Base-by-base conservation (phyloP, 2,113 vertebrate species). In the Tupaia tana region DNA sequence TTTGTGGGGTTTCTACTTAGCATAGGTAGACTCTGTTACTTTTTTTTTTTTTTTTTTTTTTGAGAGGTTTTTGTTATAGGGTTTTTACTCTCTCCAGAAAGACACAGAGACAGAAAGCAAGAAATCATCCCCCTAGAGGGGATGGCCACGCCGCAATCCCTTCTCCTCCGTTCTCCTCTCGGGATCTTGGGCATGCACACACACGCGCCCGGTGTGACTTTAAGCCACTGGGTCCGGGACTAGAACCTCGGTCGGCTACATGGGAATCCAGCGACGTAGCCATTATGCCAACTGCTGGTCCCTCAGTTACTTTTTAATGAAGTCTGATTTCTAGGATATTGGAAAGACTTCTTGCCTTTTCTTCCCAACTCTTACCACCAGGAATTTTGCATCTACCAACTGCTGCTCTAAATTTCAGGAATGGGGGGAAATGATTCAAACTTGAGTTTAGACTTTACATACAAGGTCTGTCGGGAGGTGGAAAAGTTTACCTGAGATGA, bases 401-500 rank as follows among this genome's bases (percentile, higher is more conserved):
- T 91, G 25, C 16, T 77, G 3, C 59, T 70, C 63, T 64, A 56
- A 94, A 95, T 81, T 61, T 7, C 20, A 91, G 77, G 84, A n/a
- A 75, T 6, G 43, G 29, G 64, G 75, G 16, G 3, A 85, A 92
- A 83, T 20, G 13, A 31, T 89, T 79, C 74, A 79, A 88, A 66
- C 70, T 24, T 71, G 63, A 91, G 52, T 34, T 92, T 58, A 89
- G 73, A 25, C 20, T 90, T 94, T 31, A 86, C 25, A 70, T 81
- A n/a, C 22, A 73, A 90, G 34, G 27, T 59, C 16, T 22, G 63
- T 59, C 20, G 25, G 27, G 89, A 94, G 73, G 25, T 74, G 27
- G 90, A 29, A 22, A 64, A 77, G 90, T 83, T 86, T 80, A n/a
- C 64, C 56, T 82, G 63, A 81, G 84, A 89, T 70, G 61, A 29